Base-by-base conservation (phyloP, 1,140 invertebrate species). In the Marisa cornuarietis region DNA sequence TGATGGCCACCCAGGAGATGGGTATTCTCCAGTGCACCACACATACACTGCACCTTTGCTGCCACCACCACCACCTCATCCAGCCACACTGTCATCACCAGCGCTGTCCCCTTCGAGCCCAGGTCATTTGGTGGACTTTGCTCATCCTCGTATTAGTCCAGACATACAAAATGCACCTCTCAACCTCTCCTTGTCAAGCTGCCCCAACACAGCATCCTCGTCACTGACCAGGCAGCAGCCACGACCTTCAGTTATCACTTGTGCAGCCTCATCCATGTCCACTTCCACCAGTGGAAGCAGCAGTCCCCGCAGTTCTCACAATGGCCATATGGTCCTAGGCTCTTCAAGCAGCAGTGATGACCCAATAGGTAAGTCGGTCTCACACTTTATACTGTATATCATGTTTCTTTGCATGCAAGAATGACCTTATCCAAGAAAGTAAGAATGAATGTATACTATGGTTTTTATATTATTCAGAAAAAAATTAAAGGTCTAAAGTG, bases 181-280 rank as follows among this genome's bases (percentile, higher is more conserved):
- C 79, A 91, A 87, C 81, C 81, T 89, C 74, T 87, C 88, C 52
- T 81, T 86, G 63, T 85, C 85, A 58, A 85, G 79, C 81, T 79
- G 78, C 61, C 73, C 71, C 8, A 76, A 79, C 65, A 20, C 79
- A 71, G 76, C 69, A n/a, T 66, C 82, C 42, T 31, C 72, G 24
- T 62, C 62, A 66, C 31, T 69, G 78, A 63, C 81, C 73, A 73
- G 83, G 73, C 86, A 88, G 71, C 84, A 85, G 78, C 80, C 82
- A 42, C 78, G 88, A 49, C 88, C 88, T 51, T 88, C 87, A n/a
- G 89, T 90, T 49, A 90, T 90, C 69, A 89, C 88, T 31, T 89
- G 88, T 82, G 85, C 88, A 61, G 84, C 83, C 2, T 75, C 81
- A 20, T 76, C 83, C 54, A 78, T 76, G 75, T 79, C 82, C 78